Percentiles rank a stretch among this genome's conserved stretches.
phyloP scores from a whole-genome alignment of 2,888 invertebrate species.

The Aphodius granarius region DNA sequence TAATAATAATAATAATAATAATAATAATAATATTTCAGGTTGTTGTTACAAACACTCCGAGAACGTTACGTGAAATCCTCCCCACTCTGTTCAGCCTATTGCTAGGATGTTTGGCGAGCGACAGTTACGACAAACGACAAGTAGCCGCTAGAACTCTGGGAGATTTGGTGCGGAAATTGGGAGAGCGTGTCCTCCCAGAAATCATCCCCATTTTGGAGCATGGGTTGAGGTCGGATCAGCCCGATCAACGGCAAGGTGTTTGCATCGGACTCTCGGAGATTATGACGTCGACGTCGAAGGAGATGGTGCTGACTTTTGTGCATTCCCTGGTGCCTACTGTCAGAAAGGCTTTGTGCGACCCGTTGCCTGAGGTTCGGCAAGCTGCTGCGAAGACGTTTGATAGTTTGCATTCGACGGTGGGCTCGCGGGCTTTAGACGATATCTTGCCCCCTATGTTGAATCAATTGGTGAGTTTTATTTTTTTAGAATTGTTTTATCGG shows the following conservation, averaged over 20 bases:
- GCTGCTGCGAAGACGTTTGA: constrained; percentile 98
- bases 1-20: too few relatives aligned
- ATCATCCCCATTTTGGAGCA: constrained; percentile 96
- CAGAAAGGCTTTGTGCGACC: constrained; percentile 92
- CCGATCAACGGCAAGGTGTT: constrained; percentile 97
- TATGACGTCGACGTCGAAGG: constrained; percentile 93
- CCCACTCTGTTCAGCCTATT: constrained; percentile 91
- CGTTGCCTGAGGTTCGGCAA: constrained; percentile 86
- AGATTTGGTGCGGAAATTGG: constrained; percentile 94
- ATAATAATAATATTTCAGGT: constrained; percentile 53
- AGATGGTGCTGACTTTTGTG: constrained; percentile 89
- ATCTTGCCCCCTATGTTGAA: constrained; percentile 91
- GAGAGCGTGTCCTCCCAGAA: constrained; percentile 96
- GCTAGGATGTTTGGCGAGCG: constrained; percentile 92
- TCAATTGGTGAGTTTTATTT: constrained; percentile 59
- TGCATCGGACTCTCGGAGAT: constrained; percentile 98
- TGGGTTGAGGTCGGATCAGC: constrained; percentile 86
- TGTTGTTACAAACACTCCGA: constrained; percentile 96
- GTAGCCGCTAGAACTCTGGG: constrained; percentile 96
- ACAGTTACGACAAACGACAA: constrained; percentile 94
- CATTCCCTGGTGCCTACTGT: constrained; percentile 91
- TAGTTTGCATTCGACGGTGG: constrained; percentile 92
- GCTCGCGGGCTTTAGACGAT: constrained; percentile 92
- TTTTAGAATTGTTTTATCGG: not conserved
- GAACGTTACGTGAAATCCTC: constrained; percentile 93